A percentile compares a stretch with the other conserved stretches of the same genome.
These are phyloP conservation scores for Andrena fulva DNA, from an alignment of 2,888 invertebrate species.

Conservation along the genomic window DNA sequence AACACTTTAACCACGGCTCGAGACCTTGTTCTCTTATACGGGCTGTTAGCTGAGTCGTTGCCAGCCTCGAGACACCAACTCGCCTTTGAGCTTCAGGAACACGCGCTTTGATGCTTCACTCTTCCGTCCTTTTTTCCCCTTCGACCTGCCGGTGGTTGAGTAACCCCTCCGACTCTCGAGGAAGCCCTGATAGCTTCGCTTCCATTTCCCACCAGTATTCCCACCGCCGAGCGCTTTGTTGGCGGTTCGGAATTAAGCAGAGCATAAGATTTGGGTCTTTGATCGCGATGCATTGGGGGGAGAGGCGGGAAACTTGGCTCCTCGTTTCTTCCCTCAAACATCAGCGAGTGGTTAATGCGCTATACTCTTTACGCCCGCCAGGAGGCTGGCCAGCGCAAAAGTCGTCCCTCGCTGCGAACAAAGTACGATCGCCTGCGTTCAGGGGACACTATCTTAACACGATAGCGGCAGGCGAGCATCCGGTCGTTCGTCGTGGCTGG, in stretches of 20 bases:
- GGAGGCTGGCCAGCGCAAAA: not conserved
- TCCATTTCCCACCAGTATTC: too few relatives aligned
- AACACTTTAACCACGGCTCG: conserved; percentile 75
- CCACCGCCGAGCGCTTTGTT: too few relatives aligned
- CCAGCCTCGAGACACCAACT: conserved; percentile 12
- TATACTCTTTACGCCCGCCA: too few relatives aligned
- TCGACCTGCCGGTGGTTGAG: not conserved
- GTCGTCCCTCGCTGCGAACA: not conserved
- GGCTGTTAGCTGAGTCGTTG: conserved; percentile 46
- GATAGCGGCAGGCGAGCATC: conserved; percentile 10
- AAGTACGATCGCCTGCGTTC: not conserved
- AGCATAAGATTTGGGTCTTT: too few relatives aligned
- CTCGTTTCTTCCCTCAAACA: too few relatives aligned
- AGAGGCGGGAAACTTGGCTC: too few relatives aligned
- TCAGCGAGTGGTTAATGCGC: too few relatives aligned
- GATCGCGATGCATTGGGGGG: too few relatives aligned
- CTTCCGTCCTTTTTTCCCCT: not conserved
- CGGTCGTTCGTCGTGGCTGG: conserved; percentile 9
- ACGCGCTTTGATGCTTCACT: not conserved
- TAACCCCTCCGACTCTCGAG: not conserved
- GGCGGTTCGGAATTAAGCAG: too few relatives aligned
- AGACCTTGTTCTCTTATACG: conserved; percentile 59
- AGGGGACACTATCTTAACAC: not conserved
- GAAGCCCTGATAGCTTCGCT: not conserved
- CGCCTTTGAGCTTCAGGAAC: conserved; percentile 8